Evolutionary conservation across 2,888 invertebrate species (phyloP).

Genomic region (Zaprionus bogoriensis): DNA sequence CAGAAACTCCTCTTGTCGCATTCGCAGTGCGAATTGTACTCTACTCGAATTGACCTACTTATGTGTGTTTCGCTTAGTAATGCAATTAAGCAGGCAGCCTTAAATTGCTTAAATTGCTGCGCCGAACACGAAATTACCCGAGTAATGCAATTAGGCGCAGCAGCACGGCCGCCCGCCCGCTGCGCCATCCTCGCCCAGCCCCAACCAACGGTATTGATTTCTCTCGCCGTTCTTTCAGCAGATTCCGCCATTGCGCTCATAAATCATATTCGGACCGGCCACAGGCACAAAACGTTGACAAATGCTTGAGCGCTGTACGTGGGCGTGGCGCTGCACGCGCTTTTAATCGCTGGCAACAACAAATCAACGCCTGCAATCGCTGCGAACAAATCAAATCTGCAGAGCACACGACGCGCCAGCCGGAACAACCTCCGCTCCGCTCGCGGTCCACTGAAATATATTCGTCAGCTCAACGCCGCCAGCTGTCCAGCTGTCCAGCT

Average conservation of each 20-base stretch:
- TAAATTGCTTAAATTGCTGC: slow-evolving; percentile 22
- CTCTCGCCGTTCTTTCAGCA: slow-evolving; percentile 2
- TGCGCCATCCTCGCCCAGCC: slow-evolving; percentile 16
- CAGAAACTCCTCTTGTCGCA: neutral
- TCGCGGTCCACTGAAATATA: slow-evolving; percentile 1
- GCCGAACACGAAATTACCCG: slow-evolving; percentile 33
- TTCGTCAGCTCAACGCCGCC: slow-evolving; percentile 5
- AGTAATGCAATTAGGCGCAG: slow-evolving; percentile 52
- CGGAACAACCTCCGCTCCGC: neutral
- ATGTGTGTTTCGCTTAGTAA: slow-evolving; percentile 9
- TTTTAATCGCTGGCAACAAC: slow-evolving; percentile 47
- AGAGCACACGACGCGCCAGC: neutral
- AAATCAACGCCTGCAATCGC: slow-evolving; percentile 48
- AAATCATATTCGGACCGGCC: slow-evolving; percentile 57
- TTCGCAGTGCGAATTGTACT: neutral
- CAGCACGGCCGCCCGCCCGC: slow-evolving; percentile 34
- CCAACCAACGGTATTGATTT: slow-evolving; percentile 45
- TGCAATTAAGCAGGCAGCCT: slow-evolving; percentile 16
- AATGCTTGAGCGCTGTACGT: slow-evolving; percentile 26
- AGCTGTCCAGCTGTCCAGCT: slow-evolving; percentile 3
- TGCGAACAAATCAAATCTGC: slow-evolving; percentile 22
- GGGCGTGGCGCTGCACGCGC: slow-evolving; percentile 9
- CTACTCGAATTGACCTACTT: slow-evolving; percentile 50
- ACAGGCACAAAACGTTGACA: slow-evolving; percentile 51
- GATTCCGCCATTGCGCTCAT: slow-evolving; percentile 44